phyloP scores from a whole-genome alignment of 2,113 vertebrate genomes.

The Panthera uncia region DNA sequence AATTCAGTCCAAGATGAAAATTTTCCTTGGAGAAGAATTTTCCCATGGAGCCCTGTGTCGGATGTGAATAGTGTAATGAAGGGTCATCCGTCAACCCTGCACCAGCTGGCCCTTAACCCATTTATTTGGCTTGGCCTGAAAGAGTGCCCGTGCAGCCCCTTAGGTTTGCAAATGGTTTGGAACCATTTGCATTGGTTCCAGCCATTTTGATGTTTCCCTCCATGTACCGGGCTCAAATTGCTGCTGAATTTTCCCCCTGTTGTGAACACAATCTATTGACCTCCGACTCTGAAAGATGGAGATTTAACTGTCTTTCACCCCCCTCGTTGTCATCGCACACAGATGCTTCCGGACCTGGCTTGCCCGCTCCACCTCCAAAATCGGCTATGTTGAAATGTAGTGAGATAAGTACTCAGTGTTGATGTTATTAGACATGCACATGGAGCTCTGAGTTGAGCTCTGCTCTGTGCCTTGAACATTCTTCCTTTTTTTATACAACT shows the following conservation, averaged over 20 bases:
- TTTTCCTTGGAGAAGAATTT: neutral
- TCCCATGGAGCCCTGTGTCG: neutral
- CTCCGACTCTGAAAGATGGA: neutral
- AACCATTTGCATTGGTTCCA: neutral
- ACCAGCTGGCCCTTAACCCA: neutral
- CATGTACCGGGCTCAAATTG: neutral
- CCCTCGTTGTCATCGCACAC: neutral
- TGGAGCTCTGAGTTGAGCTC: neutral
- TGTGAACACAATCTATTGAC: neutral
- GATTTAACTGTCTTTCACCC: neutral
- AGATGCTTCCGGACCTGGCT: neutral
- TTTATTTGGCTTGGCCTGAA: neutral
- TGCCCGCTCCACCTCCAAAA: neutral
- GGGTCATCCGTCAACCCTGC: neutral
- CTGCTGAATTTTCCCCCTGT: neutral
- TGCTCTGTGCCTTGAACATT: neutral
- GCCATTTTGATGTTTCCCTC: neutral
- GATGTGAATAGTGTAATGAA: neutral
- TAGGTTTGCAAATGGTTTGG: neutral
- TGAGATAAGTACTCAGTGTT: neutral
- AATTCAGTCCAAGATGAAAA: neutral
- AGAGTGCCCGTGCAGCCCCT: neutral
- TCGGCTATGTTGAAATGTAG: neutral
- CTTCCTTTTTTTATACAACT: neutral
- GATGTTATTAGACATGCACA: neutral